Percentiles rank a stretch among this genome's conserved stretches.
Evolutionary conservation across 2,888 invertebrate genomes (phyloP).

Genomic region (Rhyacophila evoluta): DNA sequence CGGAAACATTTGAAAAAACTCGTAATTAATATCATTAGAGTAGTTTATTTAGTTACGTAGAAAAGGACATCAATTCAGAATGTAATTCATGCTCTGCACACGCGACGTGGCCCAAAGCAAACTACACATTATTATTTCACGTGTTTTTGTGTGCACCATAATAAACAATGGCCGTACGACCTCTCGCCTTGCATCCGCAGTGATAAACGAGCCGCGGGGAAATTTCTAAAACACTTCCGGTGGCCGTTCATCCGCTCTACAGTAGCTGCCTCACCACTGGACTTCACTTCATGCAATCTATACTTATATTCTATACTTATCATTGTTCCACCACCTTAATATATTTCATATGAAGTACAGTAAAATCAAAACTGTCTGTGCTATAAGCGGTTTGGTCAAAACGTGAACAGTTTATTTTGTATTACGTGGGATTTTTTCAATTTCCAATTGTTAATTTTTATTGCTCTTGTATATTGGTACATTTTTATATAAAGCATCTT

Average conservation of each 20-base stretch:
- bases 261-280: constrained; percentile 8
- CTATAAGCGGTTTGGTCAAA: too few species aligned
- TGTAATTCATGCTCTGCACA: not conserved
- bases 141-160: constrained; percentile 42
- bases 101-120: not conserved
- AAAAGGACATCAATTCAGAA: not conserved
- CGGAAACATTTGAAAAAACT: too few species aligned
- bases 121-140: constrained; percentile 31
- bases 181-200: constrained; percentile 40
- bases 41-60: too few species aligned
- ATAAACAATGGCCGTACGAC: constrained; percentile 45
- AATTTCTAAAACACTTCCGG: constrained; percentile 49
- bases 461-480: too few species aligned
- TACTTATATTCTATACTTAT: not conserved
- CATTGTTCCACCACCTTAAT: too few species aligned
- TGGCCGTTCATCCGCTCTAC: not conserved
- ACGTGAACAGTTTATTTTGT: too few species aligned
- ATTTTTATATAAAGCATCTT: too few species aligned
- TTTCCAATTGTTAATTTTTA: too few species aligned
- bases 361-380: not conserved
- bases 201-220: constrained; percentile 50
- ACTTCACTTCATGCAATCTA: not conserved
- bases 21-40: too few species aligned
- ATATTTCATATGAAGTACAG: not conserved
- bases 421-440: too few species aligned